phyloP scores from a whole-genome alignment of 2,888 invertebrate species.

The Aelia acuminata region DNA sequence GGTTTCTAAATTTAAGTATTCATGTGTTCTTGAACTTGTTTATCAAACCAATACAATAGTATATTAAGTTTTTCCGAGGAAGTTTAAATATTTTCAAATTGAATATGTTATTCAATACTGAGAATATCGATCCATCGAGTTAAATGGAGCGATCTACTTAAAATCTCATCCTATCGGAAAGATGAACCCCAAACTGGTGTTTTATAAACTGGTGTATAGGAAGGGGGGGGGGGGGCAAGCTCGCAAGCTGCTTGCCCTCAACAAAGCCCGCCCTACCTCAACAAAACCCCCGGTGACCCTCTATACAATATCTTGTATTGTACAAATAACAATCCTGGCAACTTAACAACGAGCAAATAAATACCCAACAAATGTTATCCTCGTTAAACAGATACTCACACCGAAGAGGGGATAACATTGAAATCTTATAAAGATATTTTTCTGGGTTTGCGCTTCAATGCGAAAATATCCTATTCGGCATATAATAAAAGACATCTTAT shows the following conservation, averaged over 20 bases:
- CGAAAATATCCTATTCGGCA: not conserved
- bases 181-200: not conserved
- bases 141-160: not conserved
- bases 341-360: not conserved
- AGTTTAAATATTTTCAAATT: not conserved
- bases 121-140: not conserved
- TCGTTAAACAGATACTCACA: not conserved
- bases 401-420: not conserved
- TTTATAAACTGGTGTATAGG: not conserved
- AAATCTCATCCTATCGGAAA: not conserved
- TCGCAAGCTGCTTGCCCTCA: not conserved
- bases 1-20: too few relatives aligned
- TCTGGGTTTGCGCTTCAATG: not conserved
- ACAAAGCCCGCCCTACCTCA: slow-evolving; percentile 20
- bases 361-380: not conserved
- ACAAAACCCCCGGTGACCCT: not conserved
- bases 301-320: not conserved
- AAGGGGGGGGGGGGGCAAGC: not conserved
- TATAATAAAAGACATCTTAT: too few relatives aligned
- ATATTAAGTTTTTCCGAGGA: too few relatives aligned
- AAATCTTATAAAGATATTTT: not conserved
- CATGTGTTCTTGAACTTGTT: too few relatives aligned
- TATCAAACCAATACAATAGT: too few relatives aligned
- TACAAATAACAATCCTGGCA: not conserved
- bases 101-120: too few relatives aligned